Conservation (phyloP, 2,888 invertebrate genomes). For the Mythimna pallens region DNA sequence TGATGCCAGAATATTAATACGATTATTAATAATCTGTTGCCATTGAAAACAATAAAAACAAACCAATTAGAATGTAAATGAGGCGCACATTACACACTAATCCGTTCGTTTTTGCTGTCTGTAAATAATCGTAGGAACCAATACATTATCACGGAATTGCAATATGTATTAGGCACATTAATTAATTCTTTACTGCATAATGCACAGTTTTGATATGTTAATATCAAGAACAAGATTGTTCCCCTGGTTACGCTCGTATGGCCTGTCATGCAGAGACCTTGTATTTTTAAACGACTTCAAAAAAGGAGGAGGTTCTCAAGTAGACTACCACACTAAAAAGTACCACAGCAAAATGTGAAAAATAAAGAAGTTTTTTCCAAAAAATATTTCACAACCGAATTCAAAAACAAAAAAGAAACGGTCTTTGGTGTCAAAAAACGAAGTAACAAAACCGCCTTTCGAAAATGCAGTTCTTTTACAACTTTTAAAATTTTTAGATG, state of each 20-base stretch:
- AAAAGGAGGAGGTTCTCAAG: no score
- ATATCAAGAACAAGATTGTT: background rate
- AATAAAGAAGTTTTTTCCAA: no score
- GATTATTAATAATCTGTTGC: slow-evolving; percentile 12
- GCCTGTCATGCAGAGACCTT: background rate
- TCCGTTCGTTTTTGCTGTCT: slow-evolving; percentile 9
- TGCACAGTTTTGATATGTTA: slow-evolving; percentile 18
- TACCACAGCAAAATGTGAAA: no score
- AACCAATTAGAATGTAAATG: slow-evolving; percentile 24
- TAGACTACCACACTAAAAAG: no score
- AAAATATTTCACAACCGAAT: no score
- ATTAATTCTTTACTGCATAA: slow-evolving; percentile 31
- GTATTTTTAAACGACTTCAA: background rate
- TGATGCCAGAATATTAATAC: no score
- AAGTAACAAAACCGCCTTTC: no score
- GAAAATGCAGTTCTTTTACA: no score
- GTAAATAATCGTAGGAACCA: slow-evolving; percentile 40
- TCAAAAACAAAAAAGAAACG: no score
- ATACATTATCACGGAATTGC: slow-evolving; percentile 50
- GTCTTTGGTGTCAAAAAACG: no score
- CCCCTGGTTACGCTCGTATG: background rate
- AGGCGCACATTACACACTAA: slow-evolving; percentile 18
- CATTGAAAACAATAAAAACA: slow-evolving; percentile 25
- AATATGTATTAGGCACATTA: slow-evolving; percentile 29
- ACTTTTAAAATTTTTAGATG: no score